Percentiles rank a stretch among this genome's conserved stretches.
These are phyloP conservation scores for Microctenopoma steveboyesi DNA, from an alignment of 2,797 vertebrate genomes.

Conservation along the genomic window DNA sequence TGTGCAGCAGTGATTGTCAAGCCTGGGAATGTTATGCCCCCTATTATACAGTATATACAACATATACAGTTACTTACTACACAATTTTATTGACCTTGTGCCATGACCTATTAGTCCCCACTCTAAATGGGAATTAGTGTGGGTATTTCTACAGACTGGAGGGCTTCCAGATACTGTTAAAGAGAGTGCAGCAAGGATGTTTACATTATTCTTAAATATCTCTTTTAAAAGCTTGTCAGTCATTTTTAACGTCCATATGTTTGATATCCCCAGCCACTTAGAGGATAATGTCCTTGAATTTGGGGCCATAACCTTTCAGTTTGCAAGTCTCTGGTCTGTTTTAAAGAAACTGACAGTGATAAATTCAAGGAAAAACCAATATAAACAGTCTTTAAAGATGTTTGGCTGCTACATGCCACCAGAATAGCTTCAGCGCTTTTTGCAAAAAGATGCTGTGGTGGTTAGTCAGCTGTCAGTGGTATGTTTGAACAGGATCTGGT, in stretches of 20 bases:
- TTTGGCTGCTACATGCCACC: neutral
- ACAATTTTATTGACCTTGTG: neutral
- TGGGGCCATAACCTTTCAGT: neutral
- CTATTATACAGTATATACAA: constrained; percentile 12
- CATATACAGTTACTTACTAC: constrained; percentile 7
- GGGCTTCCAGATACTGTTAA: neutral
- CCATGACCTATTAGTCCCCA: neutral
- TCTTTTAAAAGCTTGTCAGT: neutral
- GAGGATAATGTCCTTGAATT: neutral
- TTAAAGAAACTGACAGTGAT: neutral
- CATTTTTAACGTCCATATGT: no score
- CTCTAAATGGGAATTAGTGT: neutral
- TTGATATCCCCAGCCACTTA: neutral
- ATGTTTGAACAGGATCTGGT: no score
- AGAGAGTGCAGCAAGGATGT: neutral
- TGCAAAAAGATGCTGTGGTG: no score
- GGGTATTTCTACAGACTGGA: neutral
- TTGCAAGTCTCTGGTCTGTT: neutral
- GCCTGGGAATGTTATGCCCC: constrained; percentile 4
- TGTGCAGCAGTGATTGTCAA: neutral
- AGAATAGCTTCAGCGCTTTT: neutral
- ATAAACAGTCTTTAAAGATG: neutral
- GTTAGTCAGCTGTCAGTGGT: no score
- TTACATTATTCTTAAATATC: neutral
- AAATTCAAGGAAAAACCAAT: neutral